Base-by-base conservation (phyloP, 2,888 invertebrate species). In the Salpingus planirostris region DNA sequence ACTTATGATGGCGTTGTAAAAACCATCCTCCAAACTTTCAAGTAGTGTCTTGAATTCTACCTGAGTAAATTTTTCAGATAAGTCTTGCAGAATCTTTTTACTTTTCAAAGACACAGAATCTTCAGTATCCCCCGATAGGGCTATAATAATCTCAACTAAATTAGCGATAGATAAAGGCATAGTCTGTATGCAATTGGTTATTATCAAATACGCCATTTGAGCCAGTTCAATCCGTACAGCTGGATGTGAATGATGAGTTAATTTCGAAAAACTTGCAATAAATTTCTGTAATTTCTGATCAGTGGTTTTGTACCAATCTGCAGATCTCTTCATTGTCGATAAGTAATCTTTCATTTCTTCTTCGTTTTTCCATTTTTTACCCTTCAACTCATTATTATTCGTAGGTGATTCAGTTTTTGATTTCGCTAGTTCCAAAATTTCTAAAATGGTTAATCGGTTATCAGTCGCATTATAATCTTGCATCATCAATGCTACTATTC, bases 71-170 rank as follows among this genome's bases (percentile, higher is more conserved):
- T 65, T 66, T 8, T 50, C 54, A 13, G 60, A 64, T 46, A 74
- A 68, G 43, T 52, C 60, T 11, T 57, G 58, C 3, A 66, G 52
- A 38, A 53, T 55, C 11, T 42, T 27, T 11, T 50, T 54, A 41
- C 73, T 71, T 28, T 55, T 49, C 3, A 50, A 40, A 8, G 69
- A 52, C 8, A 85, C 73, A 38, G 70, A 64, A 0, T 57, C 48
- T 38, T 69, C 64, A 5, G 73, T 73, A 61, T 87, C 85, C 54
- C 80, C 77, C 0, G 78, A 73, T 14, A 86, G 60, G 0, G 76
- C 68, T 40, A 87, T 73, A 4, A 84, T 59, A 15, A 78, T 71
- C 58, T 85, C 83, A 2, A 85, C 59, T 4, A 79, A 64, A 39
- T 71, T 61, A n/a, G 73, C 63, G 26, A 77, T 64, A 28, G 76